phyloP scores from a whole-genome alignment of 2,888 invertebrate genomes.

The Stramonita haemastoma region DNA sequence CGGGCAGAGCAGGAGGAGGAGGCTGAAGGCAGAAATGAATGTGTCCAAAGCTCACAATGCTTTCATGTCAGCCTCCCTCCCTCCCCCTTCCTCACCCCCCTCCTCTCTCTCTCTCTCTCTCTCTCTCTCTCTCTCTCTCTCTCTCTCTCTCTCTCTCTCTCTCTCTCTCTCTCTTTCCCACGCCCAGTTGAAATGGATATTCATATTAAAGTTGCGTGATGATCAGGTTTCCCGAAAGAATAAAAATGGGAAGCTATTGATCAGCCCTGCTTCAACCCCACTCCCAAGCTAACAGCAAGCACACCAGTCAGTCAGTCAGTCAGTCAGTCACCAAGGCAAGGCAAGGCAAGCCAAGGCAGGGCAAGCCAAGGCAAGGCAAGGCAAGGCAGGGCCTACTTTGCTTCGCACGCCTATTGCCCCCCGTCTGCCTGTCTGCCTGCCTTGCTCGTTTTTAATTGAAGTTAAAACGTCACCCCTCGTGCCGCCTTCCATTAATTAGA shows the following conservation, averaged over 20 bases:
- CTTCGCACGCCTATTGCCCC: not conserved
- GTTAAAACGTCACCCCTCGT: conserved; percentile 24
- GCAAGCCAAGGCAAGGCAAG: no score
- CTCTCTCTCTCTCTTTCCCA: not conserved
- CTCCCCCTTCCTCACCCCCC: not conserved
- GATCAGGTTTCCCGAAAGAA: conserved; percentile 25
- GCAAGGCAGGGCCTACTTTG: not conserved
- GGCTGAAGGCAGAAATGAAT: conserved; percentile 4
- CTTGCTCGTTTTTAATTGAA: conserved; percentile 28
- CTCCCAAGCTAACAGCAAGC: not conserved
- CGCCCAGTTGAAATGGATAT: conserved; percentile 34
- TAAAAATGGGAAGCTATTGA: conserved; percentile 31
- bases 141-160: not conserved
- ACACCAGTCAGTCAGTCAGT: no score
- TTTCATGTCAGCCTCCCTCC: conserved; percentile 8
- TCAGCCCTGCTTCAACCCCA: not conserved
- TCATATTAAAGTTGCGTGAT: conserved; percentile 38
- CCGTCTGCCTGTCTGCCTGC: not conserved
- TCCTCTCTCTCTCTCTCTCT: not conserved
- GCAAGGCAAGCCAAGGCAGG: no score
- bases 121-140: not conserved
- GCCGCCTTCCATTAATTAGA: conserved; percentile 14
- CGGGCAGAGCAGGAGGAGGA: no score
- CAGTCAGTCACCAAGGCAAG: no score
- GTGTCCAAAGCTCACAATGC: conserved; percentile 7